These are phyloP conservation scores for Plotosus lineatus DNA, from an alignment of 2,113 vertebrate species.

Conservation along the genomic window DNA sequence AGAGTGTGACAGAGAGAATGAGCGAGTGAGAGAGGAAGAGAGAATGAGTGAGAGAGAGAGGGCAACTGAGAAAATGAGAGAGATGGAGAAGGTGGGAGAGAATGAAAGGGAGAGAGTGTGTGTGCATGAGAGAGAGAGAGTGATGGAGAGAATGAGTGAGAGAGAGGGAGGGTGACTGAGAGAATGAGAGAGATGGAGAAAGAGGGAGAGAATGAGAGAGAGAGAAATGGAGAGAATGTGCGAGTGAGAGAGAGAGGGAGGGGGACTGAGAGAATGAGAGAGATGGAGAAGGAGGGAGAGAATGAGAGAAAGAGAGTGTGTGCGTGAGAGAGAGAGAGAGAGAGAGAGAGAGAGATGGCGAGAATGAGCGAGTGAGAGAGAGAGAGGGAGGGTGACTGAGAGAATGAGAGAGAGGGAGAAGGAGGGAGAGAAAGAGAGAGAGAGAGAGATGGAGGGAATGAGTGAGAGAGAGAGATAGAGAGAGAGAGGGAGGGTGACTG, in stretches of 20 bases:
- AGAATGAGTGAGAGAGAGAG: no score
- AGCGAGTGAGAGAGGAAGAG: neutral
- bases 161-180: neutral
- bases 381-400: neutral
- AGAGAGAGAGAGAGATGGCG: neutral
- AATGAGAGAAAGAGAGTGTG: no score
- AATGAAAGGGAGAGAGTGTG: neutral
- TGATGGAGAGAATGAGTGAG: no score
- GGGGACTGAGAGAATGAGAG: neutral
- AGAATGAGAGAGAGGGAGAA: neutral
- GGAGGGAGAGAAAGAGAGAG: no score
- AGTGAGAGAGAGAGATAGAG: neutral
- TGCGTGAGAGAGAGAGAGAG: neutral
- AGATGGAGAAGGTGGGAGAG: neutral
- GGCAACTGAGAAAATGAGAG: no score
- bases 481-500: no score
- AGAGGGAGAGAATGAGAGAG: neutral
- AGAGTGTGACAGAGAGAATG: no score
- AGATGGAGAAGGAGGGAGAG: neutral
- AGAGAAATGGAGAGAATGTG: no score
- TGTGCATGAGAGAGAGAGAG: neutral
- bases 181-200: neutral
- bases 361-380: neutral
- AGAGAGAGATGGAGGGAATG: neutral
- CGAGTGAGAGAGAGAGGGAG: neutral